Percentiles rank a stretch among this genome's conserved stretches.
phyloP scores from a whole-genome alignment of 1,140 invertebrate species.

The Amphibalanus amphitrite region DNA sequence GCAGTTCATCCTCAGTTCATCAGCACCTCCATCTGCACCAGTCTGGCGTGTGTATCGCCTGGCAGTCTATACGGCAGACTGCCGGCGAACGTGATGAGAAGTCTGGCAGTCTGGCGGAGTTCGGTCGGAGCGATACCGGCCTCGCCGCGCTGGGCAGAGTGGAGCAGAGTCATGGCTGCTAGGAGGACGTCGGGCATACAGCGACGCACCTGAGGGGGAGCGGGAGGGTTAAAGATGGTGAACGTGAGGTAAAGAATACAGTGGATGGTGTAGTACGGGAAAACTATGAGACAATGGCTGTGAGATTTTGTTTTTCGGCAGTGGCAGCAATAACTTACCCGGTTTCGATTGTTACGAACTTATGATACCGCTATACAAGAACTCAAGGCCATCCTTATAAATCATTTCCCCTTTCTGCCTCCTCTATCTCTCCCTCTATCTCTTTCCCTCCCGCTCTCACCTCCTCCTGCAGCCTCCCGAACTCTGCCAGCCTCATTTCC shows the following conservation, averaged over 20 bases:
- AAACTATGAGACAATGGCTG: too few species aligned
- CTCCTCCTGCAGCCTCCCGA: slow-evolving; percentile 44
- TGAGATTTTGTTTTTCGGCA: too few species aligned
- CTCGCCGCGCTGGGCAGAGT: slow-evolving; percentile 41
- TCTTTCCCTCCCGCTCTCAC: slow-evolving; percentile 31
- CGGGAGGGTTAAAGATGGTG: not conserved
- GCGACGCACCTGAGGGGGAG: slow-evolving; percentile 31
- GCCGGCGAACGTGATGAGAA: slow-evolving; percentile 84
- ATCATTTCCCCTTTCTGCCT: too few species aligned
- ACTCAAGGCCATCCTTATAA: too few species aligned
- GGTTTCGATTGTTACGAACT: too few species aligned
- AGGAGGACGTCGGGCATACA: slow-evolving; percentile 68
- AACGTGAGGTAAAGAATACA: too few species aligned
- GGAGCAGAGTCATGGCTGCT: slow-evolving; percentile 72
- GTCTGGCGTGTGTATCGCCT: slow-evolving; percentile 80
- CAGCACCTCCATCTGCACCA: slow-evolving; percentile 88
- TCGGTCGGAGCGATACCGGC: slow-evolving; percentile 20
- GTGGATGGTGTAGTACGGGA: too few species aligned
- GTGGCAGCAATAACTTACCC: too few species aligned
- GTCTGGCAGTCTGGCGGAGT: slow-evolving; percentile 17
- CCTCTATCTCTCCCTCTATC: too few species aligned
- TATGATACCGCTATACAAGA: too few species aligned
- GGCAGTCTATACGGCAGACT: slow-evolving; percentile 90
- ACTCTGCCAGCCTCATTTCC: slow-evolving; percentile 49
- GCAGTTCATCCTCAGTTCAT: too few species aligned